phyloP scores from a whole-genome alignment of 2,113 vertebrate species.

The Athene noctua region DNA sequence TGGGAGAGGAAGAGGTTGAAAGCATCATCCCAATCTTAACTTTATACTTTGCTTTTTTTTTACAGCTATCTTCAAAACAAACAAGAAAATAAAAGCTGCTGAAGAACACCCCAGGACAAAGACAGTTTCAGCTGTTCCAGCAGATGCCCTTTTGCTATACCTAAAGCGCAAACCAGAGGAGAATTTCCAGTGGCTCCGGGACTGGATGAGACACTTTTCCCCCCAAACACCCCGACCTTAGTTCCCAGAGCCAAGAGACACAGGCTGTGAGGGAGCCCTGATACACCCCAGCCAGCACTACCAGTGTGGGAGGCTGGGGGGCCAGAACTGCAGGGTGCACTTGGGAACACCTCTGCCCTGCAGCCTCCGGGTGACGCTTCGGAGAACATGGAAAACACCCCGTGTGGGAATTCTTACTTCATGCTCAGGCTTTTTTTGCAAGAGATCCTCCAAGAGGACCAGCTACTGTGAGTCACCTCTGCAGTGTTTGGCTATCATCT shows the following conservation, averaged over 20 bases:
- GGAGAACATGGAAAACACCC: neutral
- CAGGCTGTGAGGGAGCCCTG: neutral
- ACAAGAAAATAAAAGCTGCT: neutral
- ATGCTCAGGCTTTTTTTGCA: neutral
- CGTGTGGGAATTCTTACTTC: neutral
- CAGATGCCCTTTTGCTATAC: neutral
- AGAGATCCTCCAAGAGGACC: neutral
- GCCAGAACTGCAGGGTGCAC: neutral
- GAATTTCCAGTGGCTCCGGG: neutral
- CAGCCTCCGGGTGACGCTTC: accelerated
- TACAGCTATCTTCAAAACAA: neutral
- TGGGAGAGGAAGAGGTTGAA: neutral
- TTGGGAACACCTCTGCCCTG: neutral
- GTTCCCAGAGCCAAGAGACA: neutral
- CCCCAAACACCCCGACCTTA: accelerated
- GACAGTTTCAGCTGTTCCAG: neutral
- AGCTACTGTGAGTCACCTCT: neutral
- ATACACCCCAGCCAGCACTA: neutral
- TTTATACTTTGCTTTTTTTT: neutral
- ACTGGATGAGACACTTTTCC: neutral
- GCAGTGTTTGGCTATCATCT: neutral
- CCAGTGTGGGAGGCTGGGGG: accelerated
- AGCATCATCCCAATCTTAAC: neutral
- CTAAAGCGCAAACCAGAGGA: neutral
- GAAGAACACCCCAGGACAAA: neutral